These are phyloP conservation scores for Drosophila mojavensis DNA, from an alignment of 1,140 invertebrate genomes.

Conservation along the genomic window DNA sequence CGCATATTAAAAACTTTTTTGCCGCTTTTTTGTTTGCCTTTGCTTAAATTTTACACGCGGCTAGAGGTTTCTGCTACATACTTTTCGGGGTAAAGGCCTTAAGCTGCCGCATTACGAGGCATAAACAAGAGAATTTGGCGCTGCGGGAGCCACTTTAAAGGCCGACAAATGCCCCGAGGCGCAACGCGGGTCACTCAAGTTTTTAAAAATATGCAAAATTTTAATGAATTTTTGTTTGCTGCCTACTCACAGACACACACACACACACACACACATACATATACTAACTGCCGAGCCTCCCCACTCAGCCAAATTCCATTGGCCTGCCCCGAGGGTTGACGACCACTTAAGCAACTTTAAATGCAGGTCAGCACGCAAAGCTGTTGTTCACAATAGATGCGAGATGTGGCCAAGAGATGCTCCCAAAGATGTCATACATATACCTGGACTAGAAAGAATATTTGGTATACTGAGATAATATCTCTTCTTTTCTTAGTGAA, in stretches of 20 bases:
- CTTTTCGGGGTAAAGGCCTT: slow-evolving; percentile 60
- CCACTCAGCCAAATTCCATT: slow-evolving; percentile 32
- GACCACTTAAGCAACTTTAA: slow-evolving; percentile 74
- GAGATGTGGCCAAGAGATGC: slow-evolving; percentile 30
- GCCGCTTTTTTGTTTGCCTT: slow-evolving; percentile 30
- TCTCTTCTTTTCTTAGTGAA: too few relatives aligned
- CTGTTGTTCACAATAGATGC: slow-evolving; percentile 48
- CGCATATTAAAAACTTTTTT: slow-evolving; percentile 79
- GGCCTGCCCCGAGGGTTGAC: slow-evolving; percentile 34
- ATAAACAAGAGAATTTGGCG: slow-evolving; percentile 65
- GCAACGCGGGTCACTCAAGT: slow-evolving; percentile 69
- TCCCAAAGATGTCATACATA: neutral
- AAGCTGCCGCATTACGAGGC: slow-evolving; percentile 77
- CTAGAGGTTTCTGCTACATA: slow-evolving; percentile 51
- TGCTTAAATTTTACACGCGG: slow-evolving; percentile 73
- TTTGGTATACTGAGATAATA: too few relatives aligned
- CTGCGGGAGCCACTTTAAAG: slow-evolving; percentile 59
- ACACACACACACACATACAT: slow-evolving; percentile 7
- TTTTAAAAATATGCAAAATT: slow-evolving; percentile 82
- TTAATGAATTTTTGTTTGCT: slow-evolving; percentile 79
- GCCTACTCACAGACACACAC: slow-evolving; percentile 22
- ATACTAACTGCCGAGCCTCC: neutral
- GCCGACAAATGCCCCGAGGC: slow-evolving; percentile 63
- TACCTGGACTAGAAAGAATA: neutral
- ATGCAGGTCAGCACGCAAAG: slow-evolving; percentile 63